Base-by-base conservation (phyloP, 2,113 vertebrate species). In the Colistium nudipinnis region DNA sequence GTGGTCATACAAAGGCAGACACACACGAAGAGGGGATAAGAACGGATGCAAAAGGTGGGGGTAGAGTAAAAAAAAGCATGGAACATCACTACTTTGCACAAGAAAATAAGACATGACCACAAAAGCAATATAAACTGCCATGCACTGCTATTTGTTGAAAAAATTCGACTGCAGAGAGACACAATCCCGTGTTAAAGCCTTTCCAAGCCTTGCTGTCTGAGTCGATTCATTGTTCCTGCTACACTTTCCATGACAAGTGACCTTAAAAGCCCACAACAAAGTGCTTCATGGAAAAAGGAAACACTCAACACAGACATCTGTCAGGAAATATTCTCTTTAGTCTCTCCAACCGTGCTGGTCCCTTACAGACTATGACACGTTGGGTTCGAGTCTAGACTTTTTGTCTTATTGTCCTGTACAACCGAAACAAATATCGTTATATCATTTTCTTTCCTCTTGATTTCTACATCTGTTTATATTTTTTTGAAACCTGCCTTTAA, bases 181-280 rank as follows among this genome's bases (percentile, higher is more conserved):
- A 13, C 17, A 7, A 22, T 22, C 55, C 9, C 10, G 74, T 25
- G 35, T 14, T 62, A 49, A 62, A 19, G 17, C 35, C 49, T 60
- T 3, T 25, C 17, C 31, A 19, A 66, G 35, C 49, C 44, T 54
- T 7, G 24, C 70, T 73, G 77, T 80, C 70, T 57, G 73, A 75
- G 55, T 30, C 38, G 10, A 52, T 83, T 19, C 36, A 61, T 74
- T 68, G n/a, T 60, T 68, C 20, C 56, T n/a, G 69, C 59, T 44
- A 65, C 57, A 56, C 62, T 71, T 74, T 65, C 45, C 38, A 62
- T 70, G 79, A 87, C 81, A 86, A 82, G 81, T 87, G 87, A 87
- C 81, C 85, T 72, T 66, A 39, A 84, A 76, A 64, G 54, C 47
- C 44, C 72, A 80, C 61, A 72, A 70, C 80, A 80, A 78, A 78